phyloP scores from a whole-genome alignment of 2,797 vertebrate genomes.

The Micrastur ruficollis region DNA sequence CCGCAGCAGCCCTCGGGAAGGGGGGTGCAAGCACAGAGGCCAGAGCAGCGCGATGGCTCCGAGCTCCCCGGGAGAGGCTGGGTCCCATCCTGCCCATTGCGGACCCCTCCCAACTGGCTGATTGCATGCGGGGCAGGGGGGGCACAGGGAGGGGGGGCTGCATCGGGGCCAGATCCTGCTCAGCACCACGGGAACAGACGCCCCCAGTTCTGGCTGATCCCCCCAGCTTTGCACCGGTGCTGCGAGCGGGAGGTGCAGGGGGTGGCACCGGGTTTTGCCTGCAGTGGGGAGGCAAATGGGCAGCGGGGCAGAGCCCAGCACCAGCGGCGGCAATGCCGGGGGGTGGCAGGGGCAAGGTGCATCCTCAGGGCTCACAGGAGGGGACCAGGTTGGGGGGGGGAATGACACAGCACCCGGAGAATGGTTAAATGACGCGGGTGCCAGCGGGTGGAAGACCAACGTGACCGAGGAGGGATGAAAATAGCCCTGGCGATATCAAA shows the following conservation, averaged over 20 bases:
- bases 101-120: not conserved
- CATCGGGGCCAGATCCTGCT: not conserved
- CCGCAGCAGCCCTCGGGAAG: too few species aligned
- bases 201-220: not conserved
- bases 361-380: not conserved
- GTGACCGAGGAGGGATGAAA: slow-evolving; percentile 31
- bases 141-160: too few species aligned
- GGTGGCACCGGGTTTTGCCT: not conserved
- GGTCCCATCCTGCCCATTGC: not conserved
- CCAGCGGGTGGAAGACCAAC: not conserved
- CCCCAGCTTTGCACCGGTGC: not conserved
- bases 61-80: too few species aligned
- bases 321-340: rapidly evolving
- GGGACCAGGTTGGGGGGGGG: not conserved
- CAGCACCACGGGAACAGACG: not conserved
- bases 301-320: not conserved
- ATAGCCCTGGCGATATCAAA: slow-evolving; percentile 23
- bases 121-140: too few species aligned
- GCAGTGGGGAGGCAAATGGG: rapidly evolving
- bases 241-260: not conserved
- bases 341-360: rapidly evolving
- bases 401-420: slow-evolving; percentile 49
- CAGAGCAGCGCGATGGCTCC: too few species aligned
- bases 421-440: not conserved
- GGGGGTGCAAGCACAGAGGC: too few species aligned